Conservation (phyloP, 30 jellyfish, hydroid and myxozoan species). For the Mastigias papua region DNA sequence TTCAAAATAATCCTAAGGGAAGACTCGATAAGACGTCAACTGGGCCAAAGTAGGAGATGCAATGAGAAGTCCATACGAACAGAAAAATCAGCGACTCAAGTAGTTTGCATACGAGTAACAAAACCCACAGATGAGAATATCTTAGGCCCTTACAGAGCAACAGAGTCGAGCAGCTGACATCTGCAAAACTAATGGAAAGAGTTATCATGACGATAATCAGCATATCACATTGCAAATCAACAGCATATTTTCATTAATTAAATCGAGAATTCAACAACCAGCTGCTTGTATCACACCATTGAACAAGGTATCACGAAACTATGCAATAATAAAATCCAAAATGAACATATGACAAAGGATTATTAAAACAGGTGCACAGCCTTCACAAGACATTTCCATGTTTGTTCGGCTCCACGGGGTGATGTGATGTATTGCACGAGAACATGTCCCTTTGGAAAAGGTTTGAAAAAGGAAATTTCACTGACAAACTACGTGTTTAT, state of each 20-base stretch:
- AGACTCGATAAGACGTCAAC: too few species aligned
- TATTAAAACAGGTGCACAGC: not conserved
- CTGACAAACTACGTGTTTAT: too few species aligned
- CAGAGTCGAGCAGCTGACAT: not conserved
- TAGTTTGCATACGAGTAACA: not conserved
- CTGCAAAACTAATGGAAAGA: too few species aligned
- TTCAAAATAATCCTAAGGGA: too few species aligned
- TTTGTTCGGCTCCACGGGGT: too few species aligned
- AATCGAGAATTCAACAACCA: constrained; percentile 2
- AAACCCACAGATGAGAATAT: not conserved
- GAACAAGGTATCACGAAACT: not conserved
- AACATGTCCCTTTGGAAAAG: not conserved
- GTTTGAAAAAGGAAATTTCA: too few species aligned
- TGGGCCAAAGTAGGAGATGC: too few species aligned
- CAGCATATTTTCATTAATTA: not conserved
- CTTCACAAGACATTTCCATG: not conserved
- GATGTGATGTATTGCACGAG: too few species aligned
- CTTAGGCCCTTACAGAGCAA: not conserved
- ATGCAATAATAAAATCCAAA: not conserved
- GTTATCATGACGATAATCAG: not conserved
- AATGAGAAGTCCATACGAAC: too few species aligned
- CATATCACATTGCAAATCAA: not conserved
- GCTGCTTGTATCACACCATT: not conserved
- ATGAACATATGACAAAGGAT: not conserved
- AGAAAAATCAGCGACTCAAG: not conserved